Conservation (phyloP, 2,113 vertebrate species). For the Etheostoma spectabile region DNA sequence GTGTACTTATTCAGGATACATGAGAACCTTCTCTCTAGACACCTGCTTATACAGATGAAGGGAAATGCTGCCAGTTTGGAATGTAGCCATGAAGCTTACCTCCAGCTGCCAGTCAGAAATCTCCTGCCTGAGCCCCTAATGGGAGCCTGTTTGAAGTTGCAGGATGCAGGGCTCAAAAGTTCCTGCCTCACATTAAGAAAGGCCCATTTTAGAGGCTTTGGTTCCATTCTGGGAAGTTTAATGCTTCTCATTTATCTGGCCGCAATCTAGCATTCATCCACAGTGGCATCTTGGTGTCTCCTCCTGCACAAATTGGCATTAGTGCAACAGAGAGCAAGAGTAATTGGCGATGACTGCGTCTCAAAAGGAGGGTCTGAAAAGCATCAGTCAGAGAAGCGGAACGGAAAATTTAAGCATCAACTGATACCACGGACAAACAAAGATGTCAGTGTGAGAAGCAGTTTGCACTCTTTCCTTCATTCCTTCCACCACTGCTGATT, state of each 20-base stretch:
- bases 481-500: slow-evolving; percentile 42
- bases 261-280: slow-evolving; percentile 9
- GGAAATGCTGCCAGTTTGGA: slow-evolving; percentile 34
- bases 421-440: slow-evolving; percentile 22
- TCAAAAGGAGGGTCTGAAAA: slow-evolving; percentile 5
- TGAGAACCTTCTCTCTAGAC: slow-evolving; percentile 23
- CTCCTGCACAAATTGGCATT: slow-evolving; percentile 1
- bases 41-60: slow-evolving; percentile 30
- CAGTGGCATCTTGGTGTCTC: slow-evolving; percentile 7
- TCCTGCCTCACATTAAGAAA: slow-evolving; percentile 28
- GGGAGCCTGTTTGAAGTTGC: slow-evolving; percentile 47
- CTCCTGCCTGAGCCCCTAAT: slow-evolving; percentile 45
- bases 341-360: not conserved
- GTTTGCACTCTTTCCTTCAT: slow-evolving; percentile 1
- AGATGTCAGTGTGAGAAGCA: slow-evolving; percentile 24
- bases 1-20: not conserved
- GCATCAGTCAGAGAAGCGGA: not conserved
- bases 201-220: slow-evolving; percentile 42
- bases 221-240: slow-evolving; percentile 9
- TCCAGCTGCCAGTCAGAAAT: slow-evolving; percentile 37
- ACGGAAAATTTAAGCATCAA: not conserved
- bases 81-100: slow-evolving; percentile 53
- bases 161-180: slow-evolving; percentile 23
- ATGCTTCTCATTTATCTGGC: slow-evolving; percentile 31
- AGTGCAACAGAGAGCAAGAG: not conserved